Percentiles rank a stretch among this genome's conserved stretches.
These are phyloP conservation scores for Cataglyphis livida DNA, from an alignment of 2,888 invertebrate species.

Conservation along the genomic window DNA sequence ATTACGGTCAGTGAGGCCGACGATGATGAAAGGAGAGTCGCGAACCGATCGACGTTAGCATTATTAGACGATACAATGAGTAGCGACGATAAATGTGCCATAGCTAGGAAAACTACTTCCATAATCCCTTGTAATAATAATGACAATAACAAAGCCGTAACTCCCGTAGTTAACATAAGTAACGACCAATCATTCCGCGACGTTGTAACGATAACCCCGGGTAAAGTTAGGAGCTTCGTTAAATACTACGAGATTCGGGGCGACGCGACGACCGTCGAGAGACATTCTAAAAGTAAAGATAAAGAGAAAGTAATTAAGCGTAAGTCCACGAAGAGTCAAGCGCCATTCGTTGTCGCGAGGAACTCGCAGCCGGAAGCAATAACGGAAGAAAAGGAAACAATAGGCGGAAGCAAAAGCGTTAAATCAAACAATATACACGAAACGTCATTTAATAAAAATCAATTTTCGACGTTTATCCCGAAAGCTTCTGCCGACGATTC, in stretches of 20 bases:
- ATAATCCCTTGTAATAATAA: constrained; percentile 79
- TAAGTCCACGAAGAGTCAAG: constrained; percentile 45
- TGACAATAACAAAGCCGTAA: constrained; percentile 83
- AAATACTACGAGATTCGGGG: constrained; percentile 81
- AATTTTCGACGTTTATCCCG: constrained; percentile 1
- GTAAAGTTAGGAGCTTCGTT: constrained; percentile 84
- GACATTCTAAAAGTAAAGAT: constrained; percentile 77
- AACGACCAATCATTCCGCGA: constrained; percentile 80
- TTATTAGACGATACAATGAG: constrained; percentile 28
- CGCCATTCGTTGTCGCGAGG: constrained; percentile 45
- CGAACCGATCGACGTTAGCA: constrained; percentile 15
- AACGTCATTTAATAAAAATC: neutral
- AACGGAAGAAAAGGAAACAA: constrained; percentile 10
- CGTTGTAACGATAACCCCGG: constrained; percentile 80
- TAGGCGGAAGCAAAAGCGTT: neutral
- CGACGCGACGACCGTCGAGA: constrained; percentile 70
- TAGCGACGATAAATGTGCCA: constrained; percentile 82
- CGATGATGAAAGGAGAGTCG: constrained; percentile 25
- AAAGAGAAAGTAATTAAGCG: constrained; percentile 67
- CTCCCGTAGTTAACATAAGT: constrained; percentile 82
- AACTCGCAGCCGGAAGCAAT: constrained; percentile 28
- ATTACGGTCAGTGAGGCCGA: constrained; percentile 33
- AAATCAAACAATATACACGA: neutral
- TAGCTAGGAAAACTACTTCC: constrained; percentile 77
- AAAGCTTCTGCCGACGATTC: neutral